Percentiles rank a stretch among this genome's conserved stretches.
Conservation (phyloP, 1,140 invertebrate species). For the Elymnias hypermnestra region DNA sequence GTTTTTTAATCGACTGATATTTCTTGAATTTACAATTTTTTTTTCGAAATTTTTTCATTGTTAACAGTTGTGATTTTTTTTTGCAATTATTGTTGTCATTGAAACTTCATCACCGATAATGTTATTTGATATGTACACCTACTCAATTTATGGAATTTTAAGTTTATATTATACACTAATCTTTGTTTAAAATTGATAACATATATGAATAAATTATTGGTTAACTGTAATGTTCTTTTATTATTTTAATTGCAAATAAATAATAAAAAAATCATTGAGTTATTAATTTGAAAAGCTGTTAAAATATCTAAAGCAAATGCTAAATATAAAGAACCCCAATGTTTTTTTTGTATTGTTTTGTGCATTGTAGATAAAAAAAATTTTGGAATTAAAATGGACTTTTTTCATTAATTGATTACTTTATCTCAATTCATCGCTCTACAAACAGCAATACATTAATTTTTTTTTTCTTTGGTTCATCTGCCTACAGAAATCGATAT, state of each 20-base stretch:
- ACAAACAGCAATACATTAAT: too few species aligned
- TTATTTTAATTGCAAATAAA: neutral
- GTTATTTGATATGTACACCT: neutral
- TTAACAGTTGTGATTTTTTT: too few species aligned
- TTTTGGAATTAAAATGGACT: too few species aligned
- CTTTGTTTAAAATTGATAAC: slow-evolving; percentile 26
- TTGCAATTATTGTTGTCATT: slow-evolving; percentile 18
- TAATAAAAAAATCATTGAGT: neutral
- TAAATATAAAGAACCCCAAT: too few species aligned
- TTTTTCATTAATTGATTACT: too few species aligned
- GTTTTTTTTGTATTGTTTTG: too few species aligned
- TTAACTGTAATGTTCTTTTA: slow-evolving; percentile 25
- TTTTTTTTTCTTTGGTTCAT: too few species aligned
- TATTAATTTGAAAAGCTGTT: neutral
- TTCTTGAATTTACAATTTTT: slow-evolving; percentile 13
- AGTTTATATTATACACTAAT: slow-evolving; percentile 21
- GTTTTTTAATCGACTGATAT: slow-evolving; percentile 10
- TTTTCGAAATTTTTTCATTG: slow-evolving; percentile 2
- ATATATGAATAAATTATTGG: slow-evolving; percentile 31
- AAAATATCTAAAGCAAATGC: too few species aligned
- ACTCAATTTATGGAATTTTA: slow-evolving; percentile 7
- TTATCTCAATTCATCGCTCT: too few species aligned
- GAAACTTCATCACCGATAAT: slow-evolving; percentile 5
- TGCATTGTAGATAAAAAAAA: too few species aligned
- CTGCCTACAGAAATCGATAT: too few species aligned